These are phyloP conservation scores for Carassius carassius DNA, from an alignment of 2,113 vertebrate species.

Conservation along the genomic window DNA sequence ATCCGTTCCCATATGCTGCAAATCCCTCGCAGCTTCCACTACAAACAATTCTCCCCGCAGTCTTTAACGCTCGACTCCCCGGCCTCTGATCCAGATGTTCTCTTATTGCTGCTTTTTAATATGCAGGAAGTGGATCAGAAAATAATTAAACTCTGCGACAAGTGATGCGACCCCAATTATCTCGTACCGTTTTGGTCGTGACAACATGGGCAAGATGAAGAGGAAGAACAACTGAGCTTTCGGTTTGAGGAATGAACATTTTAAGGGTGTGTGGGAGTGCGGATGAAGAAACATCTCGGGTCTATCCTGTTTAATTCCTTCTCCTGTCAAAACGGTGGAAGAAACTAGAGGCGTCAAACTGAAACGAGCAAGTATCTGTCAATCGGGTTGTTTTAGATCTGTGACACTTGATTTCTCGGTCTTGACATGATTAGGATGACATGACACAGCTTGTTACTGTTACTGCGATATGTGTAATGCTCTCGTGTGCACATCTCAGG, in stretches of 20 bases:
- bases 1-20: slow-evolving; percentile 48
- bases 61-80: slow-evolving; percentile 6
- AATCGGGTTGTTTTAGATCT: slow-evolving; percentile 5
- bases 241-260: background rate
- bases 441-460: background rate
- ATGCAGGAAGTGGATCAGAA: slow-evolving; percentile 61
- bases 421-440: slow-evolving; percentile 29
- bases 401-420: slow-evolving; percentile 18
- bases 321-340: background rate
- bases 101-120: slow-evolving; percentile 56
- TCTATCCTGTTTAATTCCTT: slow-evolving; percentile 16
- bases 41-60: slow-evolving; percentile 48
- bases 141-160: slow-evolving; percentile 67
- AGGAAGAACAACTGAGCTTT: background rate
- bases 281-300: slow-evolving; percentile 6
- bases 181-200: slow-evolving; percentile 37
- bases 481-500: background rate
- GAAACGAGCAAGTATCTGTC: background rate
- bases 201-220: slow-evolving; percentile 35
- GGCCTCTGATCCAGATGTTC: slow-evolving; percentile 55
- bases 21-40: slow-evolving; percentile 43
- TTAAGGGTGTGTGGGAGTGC: slow-evolving; percentile 7
- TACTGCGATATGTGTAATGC: background rate
- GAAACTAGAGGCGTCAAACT: slow-evolving; percentile 9
- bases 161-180: slow-evolving; percentile 69